Base-by-base conservation (phyloP, 2,888 invertebrate species). In the Caenorhabditis sp. region DNA sequence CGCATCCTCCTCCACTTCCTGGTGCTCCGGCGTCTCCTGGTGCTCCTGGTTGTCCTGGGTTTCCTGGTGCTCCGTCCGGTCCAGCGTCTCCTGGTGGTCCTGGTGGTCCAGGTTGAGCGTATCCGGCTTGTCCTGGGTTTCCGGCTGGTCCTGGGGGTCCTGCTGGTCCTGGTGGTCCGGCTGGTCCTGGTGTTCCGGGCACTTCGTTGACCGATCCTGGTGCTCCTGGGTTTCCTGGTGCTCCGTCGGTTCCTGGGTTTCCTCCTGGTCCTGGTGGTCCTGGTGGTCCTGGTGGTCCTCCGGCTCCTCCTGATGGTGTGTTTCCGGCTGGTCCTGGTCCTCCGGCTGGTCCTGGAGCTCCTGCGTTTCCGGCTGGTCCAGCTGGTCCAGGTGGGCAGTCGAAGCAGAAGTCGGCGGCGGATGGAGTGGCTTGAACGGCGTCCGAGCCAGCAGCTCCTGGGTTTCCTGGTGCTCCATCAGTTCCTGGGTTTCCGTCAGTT, bases 371-470 rank as follows among this genome's bases (percentile, higher is more conserved):
- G 24, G 81, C 72, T 19, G 83, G 81, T 71, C 85, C 85, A 6
- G 81, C 81, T n/a, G 81, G 77, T 62, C 85, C 85, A 50, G 79
- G 77, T 26, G 85, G 85, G 74, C 85, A 85, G 21, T 75, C 75
- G 62, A 69, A 75, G 65, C 75, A 75, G 75, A 75, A 75, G 21
- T 75, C 75, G 43, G 64, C 64, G 24, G 75, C 75, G 14, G 75
- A 66, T 62, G 75, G 75, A 1, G 61, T 62, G 4, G 49, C 69
- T 31, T 58, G 59, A 5, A 55, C 31, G 5, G 73, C 73, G 26
- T 74, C 73, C 0, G 69, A 51, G 60, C 73, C 73, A 6, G 73
- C 73, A 60, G 58, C 54, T 66, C 73, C 73, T 36, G 73, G 73
- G 23, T 74, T 69, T 61, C 73, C 73, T 14, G 73, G 62, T 14